A percentile compares a stretch with the other conserved stretches of the same genome.
phyloP scores from a whole-genome alignment of 2,113 vertebrate species.

The Pangasianodon hypophthalmus region DNA sequence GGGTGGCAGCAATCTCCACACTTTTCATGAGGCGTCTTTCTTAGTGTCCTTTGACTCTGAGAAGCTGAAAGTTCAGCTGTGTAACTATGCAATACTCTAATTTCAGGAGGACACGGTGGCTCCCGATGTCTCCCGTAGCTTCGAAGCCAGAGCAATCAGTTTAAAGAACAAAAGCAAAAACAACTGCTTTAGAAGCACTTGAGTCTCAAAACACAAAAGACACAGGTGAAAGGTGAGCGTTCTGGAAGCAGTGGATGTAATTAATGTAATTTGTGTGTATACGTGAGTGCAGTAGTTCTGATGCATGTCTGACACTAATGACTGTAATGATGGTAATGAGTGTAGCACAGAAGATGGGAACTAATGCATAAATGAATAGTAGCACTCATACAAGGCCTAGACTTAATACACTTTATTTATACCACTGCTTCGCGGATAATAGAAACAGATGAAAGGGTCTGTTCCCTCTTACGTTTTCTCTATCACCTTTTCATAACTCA shows the following conservation, averaged over 20 bases:
- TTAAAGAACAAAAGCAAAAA: conserved; percentile 13
- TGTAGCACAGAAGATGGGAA: conserved; percentile 2
- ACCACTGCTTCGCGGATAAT: not conserved
- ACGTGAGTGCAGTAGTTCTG: not conserved
- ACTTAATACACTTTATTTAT: conserved; percentile 25
- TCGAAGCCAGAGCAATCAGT: conserved; percentile 38
- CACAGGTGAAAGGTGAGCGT: conserved; percentile 1
- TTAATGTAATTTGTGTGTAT: conserved; percentile 4
- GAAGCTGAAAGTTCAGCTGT: conserved; percentile 23
- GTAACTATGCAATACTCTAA: conserved; percentile 50
- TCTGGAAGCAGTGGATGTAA: not conserved
- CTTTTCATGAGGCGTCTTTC: conserved; percentile 55
- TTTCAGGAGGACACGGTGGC: conserved; percentile 3
- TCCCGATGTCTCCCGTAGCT: conserved; percentile 30
- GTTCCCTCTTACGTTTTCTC: not conserved
- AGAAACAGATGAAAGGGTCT: not conserved
- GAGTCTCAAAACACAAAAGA: conserved; percentile 18
- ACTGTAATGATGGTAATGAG: conserved; percentile 33
- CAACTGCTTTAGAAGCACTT: conserved; percentile 9
- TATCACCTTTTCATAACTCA: not conserved
- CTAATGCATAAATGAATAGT: conserved; percentile 37
- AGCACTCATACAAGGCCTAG: conserved; percentile 18
- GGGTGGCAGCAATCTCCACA: conserved; percentile 83
- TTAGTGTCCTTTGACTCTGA: not conserved
- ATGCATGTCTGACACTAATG: not conserved